Evolutionary conservation across 2,888 invertebrate genomes (phyloP).

Genomic region (Formica aserva): DNA sequence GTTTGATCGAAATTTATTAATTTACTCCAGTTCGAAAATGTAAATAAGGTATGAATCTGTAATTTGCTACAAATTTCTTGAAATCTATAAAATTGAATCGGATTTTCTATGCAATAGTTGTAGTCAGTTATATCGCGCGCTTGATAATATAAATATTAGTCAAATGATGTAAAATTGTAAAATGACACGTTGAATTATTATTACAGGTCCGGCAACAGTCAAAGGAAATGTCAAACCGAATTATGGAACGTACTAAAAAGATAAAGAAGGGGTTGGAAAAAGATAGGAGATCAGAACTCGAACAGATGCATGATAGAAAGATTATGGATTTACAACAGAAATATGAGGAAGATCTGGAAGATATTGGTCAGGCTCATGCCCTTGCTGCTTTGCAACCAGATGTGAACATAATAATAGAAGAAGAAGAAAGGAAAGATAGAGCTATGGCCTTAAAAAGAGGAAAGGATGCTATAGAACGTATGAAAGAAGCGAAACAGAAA

Average conservation of each 20-base stretch:
- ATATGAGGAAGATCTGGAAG: slow-evolving; percentile 86
- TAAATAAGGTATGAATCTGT: not conserved
- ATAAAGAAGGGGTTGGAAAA: slow-evolving; percentile 87
- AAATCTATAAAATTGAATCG: not conserved
- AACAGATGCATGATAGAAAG: slow-evolving; percentile 87
- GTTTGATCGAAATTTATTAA: not conserved
- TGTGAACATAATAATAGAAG: slow-evolving; percentile 79
- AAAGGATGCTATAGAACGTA: slow-evolving; percentile 82
- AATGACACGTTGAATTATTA: slow-evolving; percentile 18
- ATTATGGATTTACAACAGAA: slow-evolving; percentile 86
- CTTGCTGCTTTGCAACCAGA: slow-evolving; percentile 85
- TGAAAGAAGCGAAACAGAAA: slow-evolving; percentile 78
- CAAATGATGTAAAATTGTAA: slow-evolving; percentile 27
- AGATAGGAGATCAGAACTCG: slow-evolving; percentile 86
- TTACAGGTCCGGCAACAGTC: slow-evolving; percentile 88
- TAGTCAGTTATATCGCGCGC: not conserved
- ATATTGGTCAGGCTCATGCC: slow-evolving; percentile 87
- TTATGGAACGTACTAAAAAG: slow-evolving; percentile 87
- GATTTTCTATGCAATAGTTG: not conserved
- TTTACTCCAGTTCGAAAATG: not conserved
- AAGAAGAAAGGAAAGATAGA: slow-evolving; percentile 77
- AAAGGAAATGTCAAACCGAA: slow-evolving; percentile 87
- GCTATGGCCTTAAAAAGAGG: slow-evolving; percentile 84
- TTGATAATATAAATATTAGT: slow-evolving; percentile 17
- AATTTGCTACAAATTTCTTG: not conserved